phyloP scores from a whole-genome alignment of 2,888 invertebrate genomes.

The Heliconius aoede region DNA sequence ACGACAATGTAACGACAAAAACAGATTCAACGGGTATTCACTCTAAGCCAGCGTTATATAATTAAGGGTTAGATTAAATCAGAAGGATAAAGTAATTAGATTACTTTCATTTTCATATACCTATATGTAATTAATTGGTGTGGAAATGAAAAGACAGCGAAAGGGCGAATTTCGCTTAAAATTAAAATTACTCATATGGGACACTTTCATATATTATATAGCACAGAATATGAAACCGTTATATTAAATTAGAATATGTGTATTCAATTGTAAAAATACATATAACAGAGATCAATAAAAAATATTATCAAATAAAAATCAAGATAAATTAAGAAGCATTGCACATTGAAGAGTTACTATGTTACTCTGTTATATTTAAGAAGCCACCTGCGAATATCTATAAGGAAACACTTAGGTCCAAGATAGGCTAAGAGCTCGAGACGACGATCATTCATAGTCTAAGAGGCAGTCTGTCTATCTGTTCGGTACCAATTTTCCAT shows the following conservation, averaged over 20 bases:
- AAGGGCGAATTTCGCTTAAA: constrained; percentile 38
- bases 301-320: neutral
- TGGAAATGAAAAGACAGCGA: constrained; percentile 42
- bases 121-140: constrained; percentile 45
- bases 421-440: constrained; percentile 51
- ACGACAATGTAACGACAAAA: too few relatives aligned
- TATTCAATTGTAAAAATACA: too few relatives aligned
- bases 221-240: constrained; percentile 16
- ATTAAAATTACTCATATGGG: constrained; percentile 38
- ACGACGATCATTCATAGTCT: constrained; percentile 64
- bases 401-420: constrained; percentile 32
- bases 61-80: neutral
- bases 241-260: neutral
- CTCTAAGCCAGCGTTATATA: neutral
- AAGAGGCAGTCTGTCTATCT: constrained; percentile 59
- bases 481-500: constrained; percentile 72
- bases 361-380: neutral
- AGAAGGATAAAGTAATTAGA: constrained; percentile 41
- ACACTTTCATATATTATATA: constrained; percentile 4
- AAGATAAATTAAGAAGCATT: neutral
- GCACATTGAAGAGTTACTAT: too few relatives aligned
- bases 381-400: neutral
- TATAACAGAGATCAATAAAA: neutral
- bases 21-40: too few relatives aligned
- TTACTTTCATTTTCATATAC: constrained; percentile 46